These are phyloP conservation scores for Drosophila ananassae DNA, from an alignment of 1,140 invertebrate species.

Conservation along the genomic window DNA sequence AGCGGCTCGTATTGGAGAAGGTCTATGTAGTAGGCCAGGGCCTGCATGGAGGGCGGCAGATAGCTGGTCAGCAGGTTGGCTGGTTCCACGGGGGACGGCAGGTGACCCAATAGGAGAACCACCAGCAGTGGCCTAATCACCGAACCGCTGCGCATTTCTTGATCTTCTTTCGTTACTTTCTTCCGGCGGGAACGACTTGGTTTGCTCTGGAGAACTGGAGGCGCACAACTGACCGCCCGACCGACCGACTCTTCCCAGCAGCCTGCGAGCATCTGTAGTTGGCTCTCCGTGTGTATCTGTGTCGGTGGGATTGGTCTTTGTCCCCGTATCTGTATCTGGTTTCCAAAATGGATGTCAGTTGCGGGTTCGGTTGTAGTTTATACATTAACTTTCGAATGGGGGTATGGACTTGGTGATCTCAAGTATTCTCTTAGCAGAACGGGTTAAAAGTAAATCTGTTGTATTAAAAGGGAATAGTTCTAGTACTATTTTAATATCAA, in stretches of 20 bases:
- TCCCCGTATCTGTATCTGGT: conserved; percentile 45
- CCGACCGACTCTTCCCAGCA: conserved; percentile 41
- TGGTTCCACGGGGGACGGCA: conserved; percentile 37
- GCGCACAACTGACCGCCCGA: conserved; percentile 55
- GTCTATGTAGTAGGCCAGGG: conserved; percentile 83
- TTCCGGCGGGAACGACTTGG: conserved; percentile 56
- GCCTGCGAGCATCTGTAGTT: conserved; percentile 39
- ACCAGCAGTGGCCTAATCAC: conserved; percentile 24
- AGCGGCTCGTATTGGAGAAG: conserved; percentile 81
- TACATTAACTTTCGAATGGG: conserved; percentile 2
- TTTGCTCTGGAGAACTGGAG: conserved; percentile 60
- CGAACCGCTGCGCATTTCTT: conserved; percentile 56
- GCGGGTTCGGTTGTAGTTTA: conserved; percentile 27
- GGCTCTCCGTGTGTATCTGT: conserved; percentile 21
- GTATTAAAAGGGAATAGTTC: too few species aligned
- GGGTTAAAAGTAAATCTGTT: not conserved
- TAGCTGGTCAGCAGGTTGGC: conserved; percentile 74
- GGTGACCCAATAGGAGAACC: conserved; percentile 31
- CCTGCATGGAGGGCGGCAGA: conserved; percentile 81
- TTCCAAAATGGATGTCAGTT: conserved; percentile 43
- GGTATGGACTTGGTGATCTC: not conserved
- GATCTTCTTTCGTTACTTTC: conserved; percentile 15
- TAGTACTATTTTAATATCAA: too few species aligned
- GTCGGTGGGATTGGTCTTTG: conserved; percentile 23
- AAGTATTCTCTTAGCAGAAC: too few species aligned